These are phyloP conservation scores for Paracentrotus lividus DNA, from an alignment of 53 echinoderm and acorn worm genomes.

Conservation along the genomic window DNA sequence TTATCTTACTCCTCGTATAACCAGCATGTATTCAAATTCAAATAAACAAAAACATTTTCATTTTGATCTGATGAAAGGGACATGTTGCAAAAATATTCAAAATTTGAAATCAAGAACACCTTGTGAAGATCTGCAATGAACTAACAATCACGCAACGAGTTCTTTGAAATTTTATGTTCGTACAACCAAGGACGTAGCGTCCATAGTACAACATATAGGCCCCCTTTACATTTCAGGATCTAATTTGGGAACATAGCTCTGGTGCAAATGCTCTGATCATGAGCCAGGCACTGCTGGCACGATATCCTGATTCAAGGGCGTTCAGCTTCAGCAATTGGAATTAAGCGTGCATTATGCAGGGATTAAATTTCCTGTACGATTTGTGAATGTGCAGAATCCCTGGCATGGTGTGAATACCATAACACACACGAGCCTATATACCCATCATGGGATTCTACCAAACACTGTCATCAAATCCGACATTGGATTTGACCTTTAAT, in stretches of 20 bases:
- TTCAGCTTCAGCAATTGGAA: background rate
- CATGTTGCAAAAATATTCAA: too few relatives aligned
- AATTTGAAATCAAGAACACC: too few relatives aligned
- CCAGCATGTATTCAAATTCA: too few relatives aligned
- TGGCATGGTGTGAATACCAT: background rate
- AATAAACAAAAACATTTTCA: too few relatives aligned
- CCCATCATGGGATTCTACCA: background rate
- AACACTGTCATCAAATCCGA: background rate
- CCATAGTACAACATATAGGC: too few relatives aligned
- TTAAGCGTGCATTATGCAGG: constrained; percentile 37
- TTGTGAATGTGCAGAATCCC: background rate
- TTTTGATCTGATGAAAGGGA: too few relatives aligned
- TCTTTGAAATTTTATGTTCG: too few relatives aligned
- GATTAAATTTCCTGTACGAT: constrained; percentile 50
- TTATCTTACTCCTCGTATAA: too few relatives aligned
- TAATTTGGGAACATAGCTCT: background rate
- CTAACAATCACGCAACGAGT: too few relatives aligned
- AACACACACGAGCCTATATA: constrained; percentile 40
- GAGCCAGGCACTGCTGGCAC: background rate
- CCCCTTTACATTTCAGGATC: too few relatives aligned
- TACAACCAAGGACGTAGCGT: too few relatives aligned
- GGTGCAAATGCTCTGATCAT: background rate
- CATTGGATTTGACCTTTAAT: constrained; percentile 39
- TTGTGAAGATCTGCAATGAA: too few relatives aligned
- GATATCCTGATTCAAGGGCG: constrained; percentile 8